phyloP scores from a whole-genome alignment of 2,888 invertebrate genomes.

The Athalia cordata region DNA sequence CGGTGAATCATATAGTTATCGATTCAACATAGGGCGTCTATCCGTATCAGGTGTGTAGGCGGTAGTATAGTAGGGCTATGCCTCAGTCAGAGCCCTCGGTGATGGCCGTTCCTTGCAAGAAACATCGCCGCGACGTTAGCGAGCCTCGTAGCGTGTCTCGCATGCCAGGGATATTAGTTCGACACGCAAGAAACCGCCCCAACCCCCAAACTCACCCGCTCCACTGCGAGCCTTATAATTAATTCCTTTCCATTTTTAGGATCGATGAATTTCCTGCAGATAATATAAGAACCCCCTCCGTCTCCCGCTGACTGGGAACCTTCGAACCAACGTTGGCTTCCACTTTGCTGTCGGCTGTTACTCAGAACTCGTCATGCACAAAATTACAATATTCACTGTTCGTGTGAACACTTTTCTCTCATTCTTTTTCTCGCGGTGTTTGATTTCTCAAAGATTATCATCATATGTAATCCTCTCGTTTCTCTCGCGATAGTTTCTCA shows the following conservation, averaged over 20 bases:
- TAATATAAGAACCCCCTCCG: constrained; percentile 9
- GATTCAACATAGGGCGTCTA: constrained; percentile 62
- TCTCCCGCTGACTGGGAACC: not conserved
- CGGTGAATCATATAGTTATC: constrained; percentile 70
- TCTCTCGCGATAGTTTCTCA: constrained; percentile 8
- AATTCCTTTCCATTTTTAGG: constrained; percentile 43
- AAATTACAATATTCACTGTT: constrained; percentile 7
- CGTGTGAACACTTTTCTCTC: too few species aligned
- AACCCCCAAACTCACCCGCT: constrained; percentile 25
- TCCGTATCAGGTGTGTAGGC: constrained; percentile 42
- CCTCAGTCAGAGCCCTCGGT: constrained; percentile 22
- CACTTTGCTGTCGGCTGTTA: not conserved
- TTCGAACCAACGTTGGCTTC: not conserved
- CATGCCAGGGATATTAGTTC: constrained; percentile 45
- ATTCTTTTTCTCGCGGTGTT: too few species aligned
- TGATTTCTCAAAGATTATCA: too few species aligned
- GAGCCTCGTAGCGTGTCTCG: constrained; percentile 41
- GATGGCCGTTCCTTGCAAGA: constrained; percentile 40
- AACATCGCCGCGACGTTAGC: constrained; percentile 40
- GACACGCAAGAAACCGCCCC: constrained; percentile 42
- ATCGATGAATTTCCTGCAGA: constrained; percentile 42
- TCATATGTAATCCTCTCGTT: too few species aligned
- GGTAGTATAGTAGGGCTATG: constrained; percentile 18
- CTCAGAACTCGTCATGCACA: not conserved
- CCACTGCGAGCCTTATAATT: constrained; percentile 20